Conservation (phyloP, 2,888 invertebrate genomes). For the Tuberolachnus salignus region DNA sequence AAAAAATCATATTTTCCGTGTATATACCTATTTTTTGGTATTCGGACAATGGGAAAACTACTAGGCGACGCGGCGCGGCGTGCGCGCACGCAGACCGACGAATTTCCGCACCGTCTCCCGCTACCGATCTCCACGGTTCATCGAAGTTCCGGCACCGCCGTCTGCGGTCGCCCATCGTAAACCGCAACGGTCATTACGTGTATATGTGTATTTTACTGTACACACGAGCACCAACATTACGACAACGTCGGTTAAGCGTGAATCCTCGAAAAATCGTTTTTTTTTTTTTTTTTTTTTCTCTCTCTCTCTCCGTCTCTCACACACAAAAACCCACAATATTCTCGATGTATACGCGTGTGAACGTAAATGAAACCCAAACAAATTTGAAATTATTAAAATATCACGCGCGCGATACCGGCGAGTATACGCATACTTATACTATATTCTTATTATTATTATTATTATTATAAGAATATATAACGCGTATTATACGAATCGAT, state of each 20-base stretch:
- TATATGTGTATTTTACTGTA: background rate
- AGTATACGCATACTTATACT: no score
- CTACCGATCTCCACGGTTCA: constrained; percentile 15
- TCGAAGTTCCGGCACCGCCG: constrained; percentile 28
- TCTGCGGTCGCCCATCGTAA: constrained; percentile 41
- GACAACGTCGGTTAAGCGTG: constrained; percentile 24
- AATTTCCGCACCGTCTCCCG: background rate
- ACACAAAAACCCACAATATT: no score
- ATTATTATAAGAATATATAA: no score
- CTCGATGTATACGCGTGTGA: background rate
- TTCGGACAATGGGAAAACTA: constrained; percentile 41
- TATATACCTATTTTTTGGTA: background rate
- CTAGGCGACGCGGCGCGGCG: background rate
- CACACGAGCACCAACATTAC: background rate
- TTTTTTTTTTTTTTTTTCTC: background rate
- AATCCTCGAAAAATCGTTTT: constrained; percentile 12
- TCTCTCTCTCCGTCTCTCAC: no score
- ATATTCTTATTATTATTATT: no score
- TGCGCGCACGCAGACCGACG: background rate
- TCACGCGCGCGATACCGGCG: background rate
- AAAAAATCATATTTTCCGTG: constrained; percentile 4
- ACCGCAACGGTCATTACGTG: constrained; percentile 38
- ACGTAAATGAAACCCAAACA: background rate
- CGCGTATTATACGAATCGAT: no score
- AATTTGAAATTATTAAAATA: background rate